Evolutionary conservation across 2,888 invertebrate species (phyloP), one percentile per base, ranked within the genome.

Genomic region (Troglohyphantes excavatus): DNA sequence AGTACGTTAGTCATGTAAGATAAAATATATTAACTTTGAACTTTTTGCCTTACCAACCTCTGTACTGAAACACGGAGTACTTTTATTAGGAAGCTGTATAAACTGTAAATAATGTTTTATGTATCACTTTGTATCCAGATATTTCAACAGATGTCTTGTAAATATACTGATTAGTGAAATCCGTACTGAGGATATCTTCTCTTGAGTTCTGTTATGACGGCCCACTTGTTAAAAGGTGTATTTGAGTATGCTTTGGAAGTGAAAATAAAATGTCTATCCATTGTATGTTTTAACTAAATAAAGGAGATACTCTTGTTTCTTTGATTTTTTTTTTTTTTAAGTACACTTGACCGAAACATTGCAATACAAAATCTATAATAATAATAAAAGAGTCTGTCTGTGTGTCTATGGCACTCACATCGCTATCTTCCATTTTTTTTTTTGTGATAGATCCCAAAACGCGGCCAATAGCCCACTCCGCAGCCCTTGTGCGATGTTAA

Each of bases 1-100:
- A 83, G 83, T 72, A 72, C 73, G 73, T 83, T 83, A 83, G 83
- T 83, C 83, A 83, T 83, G 83, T 83, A 83, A 39, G 68, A 70
- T 46, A 79, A 63, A 53, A 68, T 68, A 19, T 68, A 53, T 65
- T 46, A 33, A 65, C 68, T 68, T 17, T 17, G 27, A 68, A 53
- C 29, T 46, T 68, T 21, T 68, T 79, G 23, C 43, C n/a, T 72
- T 43, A 70, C 43, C 13, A 26, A 43, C 70, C 13, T 70, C 21
- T 21, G 26, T 23, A 23, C 39, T 73, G 39, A 17, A 43, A 23
- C 43, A 46, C 23, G 17, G n/a, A 73, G 23, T 73, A 26, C 43
- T 73, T 43, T 17, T 73, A 23, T 21, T 73, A 46, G 23, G 23
- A 23, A 26, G 11, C 13, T 73, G 72, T 73, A 73, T 46, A 73